Percentiles rank a stretch among this genome's conserved stretches.
Evolutionary conservation across 2,888 invertebrate species (phyloP).

Genomic region (Synanthedon formicaeformis): DNA sequence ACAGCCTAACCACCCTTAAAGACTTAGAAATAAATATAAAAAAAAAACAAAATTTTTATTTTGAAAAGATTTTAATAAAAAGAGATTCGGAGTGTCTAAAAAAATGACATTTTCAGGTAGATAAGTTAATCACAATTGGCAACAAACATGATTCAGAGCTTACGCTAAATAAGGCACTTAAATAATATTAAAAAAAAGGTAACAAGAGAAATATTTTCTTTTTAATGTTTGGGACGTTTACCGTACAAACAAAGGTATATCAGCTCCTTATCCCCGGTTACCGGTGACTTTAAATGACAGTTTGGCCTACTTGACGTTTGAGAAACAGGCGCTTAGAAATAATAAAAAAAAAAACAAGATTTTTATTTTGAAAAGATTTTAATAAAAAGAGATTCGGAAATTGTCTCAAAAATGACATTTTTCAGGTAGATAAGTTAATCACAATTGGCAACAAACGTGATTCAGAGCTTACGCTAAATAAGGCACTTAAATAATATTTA

Average conservation of each 20-base stretch:
- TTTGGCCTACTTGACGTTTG: no score
- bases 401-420: slow-evolving; percentile 19
- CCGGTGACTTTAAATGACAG: no score
- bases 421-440: slow-evolving; percentile 23
- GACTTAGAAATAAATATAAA: no score
- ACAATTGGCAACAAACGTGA: slow-evolving; percentile 29
- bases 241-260: no score
- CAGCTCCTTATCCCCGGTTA: no score
- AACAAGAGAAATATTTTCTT: no score
- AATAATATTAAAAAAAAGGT: neutral
- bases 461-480: neutral
- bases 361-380: no score
- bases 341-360: no score
- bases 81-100: slow-evolving; percentile 21
- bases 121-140: slow-evolving; percentile 27
- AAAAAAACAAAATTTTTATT: neutral
- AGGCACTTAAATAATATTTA: neutral
- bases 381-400: slow-evolving; percentile 24
- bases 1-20: no score
- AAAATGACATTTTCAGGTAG: slow-evolving; percentile 24
- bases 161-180: neutral
- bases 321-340: no score
- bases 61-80: slow-evolving; percentile 16
- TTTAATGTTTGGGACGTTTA: no score
- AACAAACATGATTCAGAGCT: slow-evolving; percentile 13